Evolutionary conservation across 1,140 invertebrate species (phyloP).

Genomic region (Mizuhopecten yessoensis): DNA sequence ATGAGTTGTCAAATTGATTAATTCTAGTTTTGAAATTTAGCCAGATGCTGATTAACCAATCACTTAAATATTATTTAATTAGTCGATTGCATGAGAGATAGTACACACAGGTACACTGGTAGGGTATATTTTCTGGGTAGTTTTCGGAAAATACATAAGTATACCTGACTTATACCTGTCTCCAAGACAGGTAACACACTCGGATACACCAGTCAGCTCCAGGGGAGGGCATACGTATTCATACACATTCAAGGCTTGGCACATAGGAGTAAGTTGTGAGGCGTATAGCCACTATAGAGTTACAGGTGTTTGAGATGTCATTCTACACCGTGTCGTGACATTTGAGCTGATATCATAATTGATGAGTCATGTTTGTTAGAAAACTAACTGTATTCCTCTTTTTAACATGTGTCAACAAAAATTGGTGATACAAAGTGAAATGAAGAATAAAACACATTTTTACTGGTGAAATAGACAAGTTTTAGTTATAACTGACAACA

Average conservation of each 20-base stretch:
- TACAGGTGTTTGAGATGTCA: neutral
- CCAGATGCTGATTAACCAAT: neutral
- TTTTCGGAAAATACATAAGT: no score
- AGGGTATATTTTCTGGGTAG: neutral
- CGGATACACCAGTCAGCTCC: neutral
- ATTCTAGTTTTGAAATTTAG: neutral
- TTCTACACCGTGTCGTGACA: neutral
- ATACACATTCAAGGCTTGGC: neutral
- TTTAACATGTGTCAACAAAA: no score
- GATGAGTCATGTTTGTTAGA: neutral
- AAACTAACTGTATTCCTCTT: no score
- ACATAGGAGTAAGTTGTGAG: slow-evolving; percentile 1
- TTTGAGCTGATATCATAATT: neutral
- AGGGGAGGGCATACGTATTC: neutral
- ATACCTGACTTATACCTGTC: neutral
- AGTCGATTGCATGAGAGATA: neutral
- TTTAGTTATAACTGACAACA: no score
- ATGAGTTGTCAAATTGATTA: neutral
- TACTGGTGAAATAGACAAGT: no score
- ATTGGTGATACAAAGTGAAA: no score
- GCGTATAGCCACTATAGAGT: neutral
- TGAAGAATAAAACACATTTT: no score
- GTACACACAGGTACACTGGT: neutral
- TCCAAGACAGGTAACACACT: neutral
- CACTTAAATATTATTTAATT: neutral